These are phyloP conservation scores for Eucera pruinosa DNA, from an alignment of 2,888 invertebrate species.

Conservation along the genomic window DNA sequence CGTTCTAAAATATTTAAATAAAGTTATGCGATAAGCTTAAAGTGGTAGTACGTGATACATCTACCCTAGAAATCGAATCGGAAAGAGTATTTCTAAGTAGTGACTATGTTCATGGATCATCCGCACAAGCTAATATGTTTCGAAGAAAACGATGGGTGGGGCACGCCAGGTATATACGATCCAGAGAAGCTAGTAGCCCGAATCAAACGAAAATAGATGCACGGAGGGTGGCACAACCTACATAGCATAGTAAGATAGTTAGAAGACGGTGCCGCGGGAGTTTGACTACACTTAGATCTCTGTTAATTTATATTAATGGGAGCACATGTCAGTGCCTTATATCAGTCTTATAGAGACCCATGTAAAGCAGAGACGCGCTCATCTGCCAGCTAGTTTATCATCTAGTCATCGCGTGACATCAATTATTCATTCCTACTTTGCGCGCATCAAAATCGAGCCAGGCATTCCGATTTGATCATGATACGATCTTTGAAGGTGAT, in stretches of 20 bases:
- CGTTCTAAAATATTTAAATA: too few species aligned
- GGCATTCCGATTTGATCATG: constrained; percentile 56
- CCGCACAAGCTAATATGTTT: background rate
- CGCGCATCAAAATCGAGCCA: constrained; percentile 61
- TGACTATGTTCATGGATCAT: too few species aligned
- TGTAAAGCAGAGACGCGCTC: constrained; percentile 47
- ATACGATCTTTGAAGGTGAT: constrained; percentile 52
- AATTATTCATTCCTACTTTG: constrained; percentile 73
- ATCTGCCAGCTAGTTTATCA: constrained; percentile 52
- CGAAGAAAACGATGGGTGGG: constrained; percentile 17
- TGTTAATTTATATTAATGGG: constrained; percentile 78
- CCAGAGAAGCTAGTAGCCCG: background rate
- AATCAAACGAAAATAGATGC: constrained; percentile 33
- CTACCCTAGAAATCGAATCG: too few species aligned
- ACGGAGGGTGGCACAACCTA: too few species aligned
- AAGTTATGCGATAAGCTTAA: too few species aligned
- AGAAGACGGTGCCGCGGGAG: constrained; percentile 24
- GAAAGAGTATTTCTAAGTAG: too few species aligned
- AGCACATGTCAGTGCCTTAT: constrained; percentile 64
- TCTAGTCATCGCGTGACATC: constrained; percentile 56
- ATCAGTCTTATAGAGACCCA: constrained; percentile 50
- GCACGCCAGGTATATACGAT: too few species aligned
- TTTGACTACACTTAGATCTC: constrained; percentile 55
- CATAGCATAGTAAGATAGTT: background rate
- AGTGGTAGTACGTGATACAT: too few species aligned